These are phyloP conservation scores for Gambusia holbrooki DNA, from an alignment of 2,113 vertebrate genomes.

Conservation along the genomic window DNA sequence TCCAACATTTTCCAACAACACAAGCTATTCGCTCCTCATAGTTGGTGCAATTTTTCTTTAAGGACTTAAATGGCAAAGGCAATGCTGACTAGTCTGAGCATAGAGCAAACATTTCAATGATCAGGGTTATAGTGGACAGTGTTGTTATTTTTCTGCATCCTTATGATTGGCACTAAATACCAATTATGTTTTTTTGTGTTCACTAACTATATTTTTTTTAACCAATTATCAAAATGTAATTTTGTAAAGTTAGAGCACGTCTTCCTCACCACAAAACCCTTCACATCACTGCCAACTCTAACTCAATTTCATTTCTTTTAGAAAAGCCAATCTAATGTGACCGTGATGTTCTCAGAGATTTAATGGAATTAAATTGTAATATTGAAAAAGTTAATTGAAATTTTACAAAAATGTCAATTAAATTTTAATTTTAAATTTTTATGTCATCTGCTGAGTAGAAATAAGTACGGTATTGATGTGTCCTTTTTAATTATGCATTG, in stretches of 20 bases:
- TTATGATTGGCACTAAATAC: background rate
- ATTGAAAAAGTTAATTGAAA: background rate
- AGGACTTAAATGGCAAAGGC: background rate
- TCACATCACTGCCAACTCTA: too few relatives aligned
- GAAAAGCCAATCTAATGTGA: background rate
- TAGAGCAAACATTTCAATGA: background rate
- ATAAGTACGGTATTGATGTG: background rate
- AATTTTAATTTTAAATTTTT: background rate
- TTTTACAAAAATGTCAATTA: background rate
- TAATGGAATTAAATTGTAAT: background rate
- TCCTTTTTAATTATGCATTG: background rate
- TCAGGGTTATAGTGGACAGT: background rate
- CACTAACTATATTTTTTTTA: too few relatives aligned
- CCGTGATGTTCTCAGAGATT: background rate
- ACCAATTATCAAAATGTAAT: background rate
- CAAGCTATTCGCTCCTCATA: background rate
- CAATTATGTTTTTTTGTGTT: background rate
- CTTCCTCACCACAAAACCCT: background rate
- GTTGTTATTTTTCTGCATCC: background rate
- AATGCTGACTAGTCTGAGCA: background rate
- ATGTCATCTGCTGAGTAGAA: background rate
- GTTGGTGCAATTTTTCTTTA: background rate
- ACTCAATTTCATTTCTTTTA: background rate
- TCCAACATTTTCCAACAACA: too few relatives aligned
- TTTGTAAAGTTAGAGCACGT: background rate